Conservation (phyloP, 2,888 invertebrate genomes). For the Trimorus sp. region DNA sequence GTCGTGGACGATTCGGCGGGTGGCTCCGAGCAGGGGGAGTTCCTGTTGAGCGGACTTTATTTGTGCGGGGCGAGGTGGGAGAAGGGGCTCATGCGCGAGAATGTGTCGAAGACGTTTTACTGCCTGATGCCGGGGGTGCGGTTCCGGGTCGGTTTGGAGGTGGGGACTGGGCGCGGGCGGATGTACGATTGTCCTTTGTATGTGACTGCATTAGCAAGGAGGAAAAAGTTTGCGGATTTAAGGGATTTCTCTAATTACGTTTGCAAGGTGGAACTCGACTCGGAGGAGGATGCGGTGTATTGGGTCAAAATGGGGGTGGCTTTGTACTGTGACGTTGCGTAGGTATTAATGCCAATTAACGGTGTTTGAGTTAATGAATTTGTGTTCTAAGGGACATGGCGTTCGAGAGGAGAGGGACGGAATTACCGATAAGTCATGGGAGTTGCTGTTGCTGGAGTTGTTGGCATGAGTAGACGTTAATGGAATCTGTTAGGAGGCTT, state of each 20-base stretch:
- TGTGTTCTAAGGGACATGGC: too few species aligned
- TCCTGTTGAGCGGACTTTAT: conserved; percentile 35
- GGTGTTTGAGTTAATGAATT: too few species aligned
- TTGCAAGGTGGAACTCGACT: conserved; percentile 19
- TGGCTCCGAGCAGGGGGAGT: conserved; percentile 31
- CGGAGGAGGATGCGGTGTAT: conserved; percentile 3
- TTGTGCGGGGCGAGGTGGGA: conserved; percentile 46
- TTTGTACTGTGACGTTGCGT: conserved; percentile 44
- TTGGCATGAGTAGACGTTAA: too few species aligned
- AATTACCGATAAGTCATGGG: too few species aligned
- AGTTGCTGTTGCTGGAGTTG: too few species aligned
- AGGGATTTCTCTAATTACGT: conserved; percentile 33
- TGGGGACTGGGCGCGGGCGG: not conserved
- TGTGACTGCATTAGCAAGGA: conserved; percentile 32
- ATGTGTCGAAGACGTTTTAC: conserved; percentile 26
- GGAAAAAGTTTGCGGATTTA: conserved; percentile 12
- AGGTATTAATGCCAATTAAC: too few species aligned
- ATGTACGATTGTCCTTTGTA: conserved; percentile 45
- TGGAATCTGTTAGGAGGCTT: too few species aligned
- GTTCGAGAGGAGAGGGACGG: too few species aligned
- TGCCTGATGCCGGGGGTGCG: conserved; percentile 39
- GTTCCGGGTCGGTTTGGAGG: conserved; percentile 12
- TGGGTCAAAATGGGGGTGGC: conserved; percentile 42
- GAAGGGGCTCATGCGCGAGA: conserved; percentile 22
- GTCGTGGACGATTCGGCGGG: conserved; percentile 30